These are phyloP conservation scores for Microcebus lehilahytsara DNA, from an alignment of 2,113 vertebrate species.

Conservation along the genomic window DNA sequence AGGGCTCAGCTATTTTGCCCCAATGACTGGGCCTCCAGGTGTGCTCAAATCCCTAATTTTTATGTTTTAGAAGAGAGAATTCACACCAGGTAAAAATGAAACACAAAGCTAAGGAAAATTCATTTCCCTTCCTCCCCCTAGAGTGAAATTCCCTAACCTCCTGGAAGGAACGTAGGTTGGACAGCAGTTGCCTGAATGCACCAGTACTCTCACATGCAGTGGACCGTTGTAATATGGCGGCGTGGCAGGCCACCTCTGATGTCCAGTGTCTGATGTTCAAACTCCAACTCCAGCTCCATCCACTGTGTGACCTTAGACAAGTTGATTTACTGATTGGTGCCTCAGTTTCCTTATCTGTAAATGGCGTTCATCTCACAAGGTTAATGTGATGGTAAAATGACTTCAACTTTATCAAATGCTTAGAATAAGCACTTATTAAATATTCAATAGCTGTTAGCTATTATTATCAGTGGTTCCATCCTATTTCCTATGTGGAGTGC, in stretches of 20 bases:
- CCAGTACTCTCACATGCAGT: neutral
- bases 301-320: neutral
- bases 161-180: neutral
- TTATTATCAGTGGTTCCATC: neutral
- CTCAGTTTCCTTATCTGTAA: neutral
- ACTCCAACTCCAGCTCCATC: neutral
- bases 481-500: neutral
- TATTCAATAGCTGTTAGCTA: neutral
- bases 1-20: neutral
- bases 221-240: accelerated
- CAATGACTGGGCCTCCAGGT: neutral
- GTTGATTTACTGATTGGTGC: neutral
- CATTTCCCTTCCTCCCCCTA: neutral
- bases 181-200: neutral
- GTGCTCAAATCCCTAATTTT: neutral
- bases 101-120: neutral
- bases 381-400: neutral
- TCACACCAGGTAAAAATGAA: neutral
- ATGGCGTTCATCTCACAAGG: neutral
- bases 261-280: neutral
- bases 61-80: neutral
- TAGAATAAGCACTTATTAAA: neutral
- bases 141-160: neutral
- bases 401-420: neutral
- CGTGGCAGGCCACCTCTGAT: neutral